These are phyloP conservation scores for Acanthosepion lycidas DNA, from an alignment of 2,888 invertebrate genomes.

Conservation along the genomic window DNA sequence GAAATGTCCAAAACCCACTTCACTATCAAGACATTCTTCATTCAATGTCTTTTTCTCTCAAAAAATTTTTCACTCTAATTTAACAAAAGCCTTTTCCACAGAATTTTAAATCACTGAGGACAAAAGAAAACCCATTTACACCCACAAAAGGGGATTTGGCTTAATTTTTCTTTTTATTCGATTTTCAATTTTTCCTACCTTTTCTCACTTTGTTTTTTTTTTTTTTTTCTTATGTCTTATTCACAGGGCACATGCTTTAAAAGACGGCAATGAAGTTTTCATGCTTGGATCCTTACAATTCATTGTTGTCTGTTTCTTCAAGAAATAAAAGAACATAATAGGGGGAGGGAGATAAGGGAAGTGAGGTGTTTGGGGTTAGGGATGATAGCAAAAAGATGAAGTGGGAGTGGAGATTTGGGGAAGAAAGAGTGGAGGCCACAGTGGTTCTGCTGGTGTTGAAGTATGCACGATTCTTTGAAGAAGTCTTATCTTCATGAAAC, in stretches of 20 bases:
- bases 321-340: slow-evolving; percentile 33
- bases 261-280: background rate
- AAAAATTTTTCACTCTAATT: background rate
- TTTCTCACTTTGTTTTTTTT: background rate
- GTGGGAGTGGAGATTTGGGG: background rate
- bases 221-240: background rate
- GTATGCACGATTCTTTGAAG: background rate
- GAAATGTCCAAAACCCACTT: background rate
- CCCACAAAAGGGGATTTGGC: background rate
- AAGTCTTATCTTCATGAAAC: background rate
- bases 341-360: background rate
- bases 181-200: background rate
- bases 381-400: background rate
- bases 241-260: background rate
- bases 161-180: background rate
- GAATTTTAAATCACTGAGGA: slow-evolving; percentile 14
- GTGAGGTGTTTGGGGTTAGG: background rate
- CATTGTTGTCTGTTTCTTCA: background rate
- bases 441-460: background rate
- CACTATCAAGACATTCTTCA: background rate
- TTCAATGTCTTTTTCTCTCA: background rate
- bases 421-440: background rate
- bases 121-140: slow-evolving; percentile 2
- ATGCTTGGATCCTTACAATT: background rate
- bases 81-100: slow-evolving; percentile 9